These are phyloP conservation scores for Drosophila limbata DNA, from an alignment of 2,888 invertebrate genomes.

Conservation along the genomic window DNA sequence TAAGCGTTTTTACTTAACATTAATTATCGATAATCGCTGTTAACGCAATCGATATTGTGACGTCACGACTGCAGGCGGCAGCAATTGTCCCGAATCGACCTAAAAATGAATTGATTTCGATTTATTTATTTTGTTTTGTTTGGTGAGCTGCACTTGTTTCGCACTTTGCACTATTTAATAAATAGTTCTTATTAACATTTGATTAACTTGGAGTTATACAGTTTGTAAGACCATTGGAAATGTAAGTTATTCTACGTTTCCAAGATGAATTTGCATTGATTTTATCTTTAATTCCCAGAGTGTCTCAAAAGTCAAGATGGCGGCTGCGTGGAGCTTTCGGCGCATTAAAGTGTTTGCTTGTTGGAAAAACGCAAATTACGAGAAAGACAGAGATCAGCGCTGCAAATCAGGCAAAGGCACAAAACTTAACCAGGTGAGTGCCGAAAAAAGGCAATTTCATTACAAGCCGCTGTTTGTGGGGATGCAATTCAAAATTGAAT, in stretches of 20 bases:
- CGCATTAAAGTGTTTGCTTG: too few relatives aligned
- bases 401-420: conserved; percentile 46
- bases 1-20: not conserved
- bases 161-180: too few relatives aligned
- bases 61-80: not conserved
- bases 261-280: too few relatives aligned
- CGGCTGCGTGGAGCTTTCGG: not conserved
- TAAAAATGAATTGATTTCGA: too few relatives aligned
- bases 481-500: conserved; percentile 75
- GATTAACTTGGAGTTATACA: too few relatives aligned
- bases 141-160: too few relatives aligned
- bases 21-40: not conserved
- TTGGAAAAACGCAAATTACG: conserved; percentile 31
- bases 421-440: conserved; percentile 48
- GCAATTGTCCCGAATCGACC: not conserved
- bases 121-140: too few relatives aligned
- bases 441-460: conserved; percentile 54
- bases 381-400: conserved; percentile 37
- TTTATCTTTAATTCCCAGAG: too few relatives aligned
- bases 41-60: not conserved
- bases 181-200: too few relatives aligned
- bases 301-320: too few relatives aligned
- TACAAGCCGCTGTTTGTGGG: conserved; percentile 6
- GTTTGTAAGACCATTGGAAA: too few relatives aligned
- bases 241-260: too few relatives aligned